Evolutionary conservation across 2,113 vertebrate genomes (phyloP).

Genomic region (Bettongia penicillata): DNA sequence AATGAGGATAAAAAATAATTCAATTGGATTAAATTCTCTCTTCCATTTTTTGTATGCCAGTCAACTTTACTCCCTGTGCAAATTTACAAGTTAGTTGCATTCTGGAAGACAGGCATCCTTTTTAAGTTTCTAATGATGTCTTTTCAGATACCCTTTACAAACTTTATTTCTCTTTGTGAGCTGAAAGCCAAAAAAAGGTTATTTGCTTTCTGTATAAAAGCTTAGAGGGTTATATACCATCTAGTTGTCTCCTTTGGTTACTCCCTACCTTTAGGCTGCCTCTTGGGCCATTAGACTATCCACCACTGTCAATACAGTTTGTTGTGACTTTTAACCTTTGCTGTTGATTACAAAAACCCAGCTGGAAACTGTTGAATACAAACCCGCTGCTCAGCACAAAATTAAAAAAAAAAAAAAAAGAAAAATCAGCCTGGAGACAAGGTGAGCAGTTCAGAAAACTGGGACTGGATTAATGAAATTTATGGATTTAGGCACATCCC

Average conservation of each 20-base stretch:
- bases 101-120: background rate
- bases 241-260: background rate
- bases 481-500: background rate
- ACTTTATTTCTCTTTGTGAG: background rate
- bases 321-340: slow-evolving; percentile 23
- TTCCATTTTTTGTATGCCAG: background rate
- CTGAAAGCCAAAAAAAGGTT: background rate
- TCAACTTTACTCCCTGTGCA: background rate
- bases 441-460: background rate
- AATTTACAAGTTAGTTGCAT: background rate
- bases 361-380: slow-evolving; percentile 13
- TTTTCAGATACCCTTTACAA: background rate
- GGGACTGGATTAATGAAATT: background rate
- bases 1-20: background rate
- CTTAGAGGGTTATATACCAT: background rate
- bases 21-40: background rate
- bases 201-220: background rate
- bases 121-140: background rate
- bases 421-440: slow-evolving; percentile 14
- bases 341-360: slow-evolving; percentile 22
- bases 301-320: background rate
- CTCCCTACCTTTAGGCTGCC: background rate
- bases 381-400: slow-evolving; percentile 18
- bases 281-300: background rate
- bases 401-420: slow-evolving; percentile 22